phyloP scores from a whole-genome alignment of 2,888 invertebrate species.

The Anthoptus insignis region DNA sequence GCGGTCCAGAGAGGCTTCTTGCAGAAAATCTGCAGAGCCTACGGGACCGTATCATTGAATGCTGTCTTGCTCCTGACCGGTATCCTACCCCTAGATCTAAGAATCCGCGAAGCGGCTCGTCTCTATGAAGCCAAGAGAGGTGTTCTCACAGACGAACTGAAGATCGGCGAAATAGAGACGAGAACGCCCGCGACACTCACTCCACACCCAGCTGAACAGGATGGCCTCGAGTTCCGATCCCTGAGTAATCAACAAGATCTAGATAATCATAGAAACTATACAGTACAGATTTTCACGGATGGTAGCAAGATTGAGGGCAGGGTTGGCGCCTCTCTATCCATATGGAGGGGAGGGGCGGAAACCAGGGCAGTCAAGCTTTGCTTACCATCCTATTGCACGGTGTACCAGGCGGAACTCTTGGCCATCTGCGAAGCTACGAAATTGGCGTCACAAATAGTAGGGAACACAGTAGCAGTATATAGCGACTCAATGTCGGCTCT shows the following conservation, averaged over 20 bases:
- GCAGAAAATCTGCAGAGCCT: not conserved
- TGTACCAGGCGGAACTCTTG: constrained; percentile 41
- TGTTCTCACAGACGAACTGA: not conserved
- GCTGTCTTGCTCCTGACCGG: not conserved
- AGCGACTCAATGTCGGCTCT: no score
- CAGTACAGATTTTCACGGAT: constrained; percentile 35
- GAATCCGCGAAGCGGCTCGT: not conserved
- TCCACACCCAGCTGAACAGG: not conserved
- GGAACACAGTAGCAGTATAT: no score
- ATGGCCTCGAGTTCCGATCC: not conserved
- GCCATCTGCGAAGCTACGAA: constrained; percentile 22
- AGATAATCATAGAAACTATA: not conserved
- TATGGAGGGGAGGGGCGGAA: constrained; percentile 22
- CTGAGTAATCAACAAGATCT: not conserved
- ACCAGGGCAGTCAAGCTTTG: constrained; percentile 19
- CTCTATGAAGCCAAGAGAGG: not conserved
- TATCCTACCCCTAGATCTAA: no score
- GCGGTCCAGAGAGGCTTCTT: no score
- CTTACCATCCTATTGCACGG: constrained; percentile 30
- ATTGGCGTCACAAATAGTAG: not conserved
- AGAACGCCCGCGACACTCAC: not conserved
- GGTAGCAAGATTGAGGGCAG: constrained; percentile 44
- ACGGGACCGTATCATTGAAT: not conserved
- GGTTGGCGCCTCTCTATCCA: constrained; percentile 33
- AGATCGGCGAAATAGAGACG: not conserved